phyloP scores from a whole-genome alignment of 2,888 invertebrate genomes.

The Drosophila lacicola region DNA sequence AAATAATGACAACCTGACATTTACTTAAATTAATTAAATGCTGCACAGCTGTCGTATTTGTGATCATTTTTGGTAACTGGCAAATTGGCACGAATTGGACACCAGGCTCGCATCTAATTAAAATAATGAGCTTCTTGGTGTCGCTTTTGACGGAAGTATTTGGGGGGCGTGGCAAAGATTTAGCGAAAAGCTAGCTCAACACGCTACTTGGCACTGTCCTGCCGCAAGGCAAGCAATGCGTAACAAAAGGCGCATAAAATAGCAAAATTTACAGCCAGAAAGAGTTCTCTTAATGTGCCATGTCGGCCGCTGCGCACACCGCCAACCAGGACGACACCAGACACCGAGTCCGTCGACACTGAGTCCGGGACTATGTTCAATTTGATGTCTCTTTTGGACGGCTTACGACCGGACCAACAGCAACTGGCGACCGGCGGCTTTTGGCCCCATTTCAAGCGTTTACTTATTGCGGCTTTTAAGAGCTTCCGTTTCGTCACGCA shows the following conservation, averaged over 20 bases:
- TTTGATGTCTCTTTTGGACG: conserved; percentile 25
- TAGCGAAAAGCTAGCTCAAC: conserved; percentile 22
- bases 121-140: conserved; percentile 58
- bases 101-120: conserved; percentile 61
- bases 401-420: conserved; percentile 2
- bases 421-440: conserved; percentile 29
- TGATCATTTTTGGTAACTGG: conserved; percentile 19
- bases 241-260: conserved; percentile 73
- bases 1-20: conserved; percentile 31
- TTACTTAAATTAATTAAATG: conserved; percentile 64
- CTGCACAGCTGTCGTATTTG: conserved; percentile 18
- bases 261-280: conserved; percentile 69
- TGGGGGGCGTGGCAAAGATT: conserved; percentile 57
- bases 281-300: conserved; percentile 71
- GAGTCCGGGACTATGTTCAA: conserved; percentile 17
- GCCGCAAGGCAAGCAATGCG: conserved; percentile 51
- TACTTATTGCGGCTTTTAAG: conserved; percentile 73
- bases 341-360: conserved; percentile 7
- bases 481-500: conserved; percentile 76
- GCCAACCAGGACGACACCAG: conserved; percentile 52
- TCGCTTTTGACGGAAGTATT: conserved; percentile 51
- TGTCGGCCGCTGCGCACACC: conserved; percentile 55
- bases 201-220: conserved; percentile 21
- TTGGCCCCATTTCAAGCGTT: conserved; percentile 70
- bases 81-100: conserved; percentile 16